Conservation (phyloP, 2,113 vertebrate species). For the Menura novaehollandiae region DNA sequence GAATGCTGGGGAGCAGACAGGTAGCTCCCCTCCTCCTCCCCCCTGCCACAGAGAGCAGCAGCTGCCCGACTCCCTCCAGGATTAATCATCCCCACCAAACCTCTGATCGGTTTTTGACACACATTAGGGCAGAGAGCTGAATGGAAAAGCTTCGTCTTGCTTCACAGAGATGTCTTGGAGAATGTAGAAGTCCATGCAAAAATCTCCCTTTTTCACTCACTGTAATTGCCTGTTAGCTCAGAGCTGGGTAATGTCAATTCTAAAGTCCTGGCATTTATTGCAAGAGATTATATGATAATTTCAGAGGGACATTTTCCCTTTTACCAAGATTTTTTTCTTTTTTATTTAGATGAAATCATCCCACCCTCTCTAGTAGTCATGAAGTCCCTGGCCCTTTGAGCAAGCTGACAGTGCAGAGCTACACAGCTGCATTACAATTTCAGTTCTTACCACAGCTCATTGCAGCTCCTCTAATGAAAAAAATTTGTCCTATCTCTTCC, state of each 20-base stretch:
- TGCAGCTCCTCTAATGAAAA: not conserved
- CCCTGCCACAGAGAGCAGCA: not conserved
- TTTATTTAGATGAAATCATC: not conserved
- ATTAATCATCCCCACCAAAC: not conserved
- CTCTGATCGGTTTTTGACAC: not conserved
- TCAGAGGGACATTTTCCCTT: not conserved
- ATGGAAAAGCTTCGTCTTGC: not conserved
- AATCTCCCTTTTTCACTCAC: not conserved
- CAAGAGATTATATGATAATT: not conserved
- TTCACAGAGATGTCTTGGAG: not conserved
- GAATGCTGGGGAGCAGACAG: not conserved
- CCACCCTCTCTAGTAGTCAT: rapidly evolving
- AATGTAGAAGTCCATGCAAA: not conserved
- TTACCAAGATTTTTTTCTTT: not conserved
- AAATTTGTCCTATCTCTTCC: rapidly evolving
- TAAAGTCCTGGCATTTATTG: not conserved
- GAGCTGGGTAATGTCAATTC: not conserved
- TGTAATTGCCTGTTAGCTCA: not conserved
- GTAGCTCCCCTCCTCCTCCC: not conserved
- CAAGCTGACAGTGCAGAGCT: not conserved
- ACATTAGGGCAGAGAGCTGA: not conserved
- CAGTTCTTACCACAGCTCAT: not conserved
- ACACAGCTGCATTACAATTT: not conserved
- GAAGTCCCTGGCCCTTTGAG: not conserved
- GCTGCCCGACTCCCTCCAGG: not conserved